phyloP scores from a whole-genome alignment of 2,113 vertebrate species.

The Dascyllus trimaculatus region DNA sequence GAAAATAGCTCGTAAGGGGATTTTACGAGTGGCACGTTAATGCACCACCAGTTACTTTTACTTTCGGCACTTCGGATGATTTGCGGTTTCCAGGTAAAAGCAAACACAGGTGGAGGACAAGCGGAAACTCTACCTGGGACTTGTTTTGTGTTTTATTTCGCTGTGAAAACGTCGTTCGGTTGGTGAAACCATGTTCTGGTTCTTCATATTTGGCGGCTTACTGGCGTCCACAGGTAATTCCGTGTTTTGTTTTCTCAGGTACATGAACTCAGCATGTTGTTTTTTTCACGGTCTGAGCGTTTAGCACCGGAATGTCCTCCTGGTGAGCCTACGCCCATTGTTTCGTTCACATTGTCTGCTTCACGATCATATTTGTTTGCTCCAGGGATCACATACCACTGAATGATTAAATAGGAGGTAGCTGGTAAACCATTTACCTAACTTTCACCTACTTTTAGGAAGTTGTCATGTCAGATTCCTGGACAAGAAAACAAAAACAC shows the following conservation, averaged over 20 bases:
- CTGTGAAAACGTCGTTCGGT: fast-evolving
- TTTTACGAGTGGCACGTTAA: background rate
- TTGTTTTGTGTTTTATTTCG: fast-evolving
- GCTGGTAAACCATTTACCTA: too few species aligned
- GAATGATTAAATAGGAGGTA: too few species aligned
- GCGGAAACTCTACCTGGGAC: fast-evolving
- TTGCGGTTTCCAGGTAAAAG: background rate
- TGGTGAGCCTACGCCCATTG: too few species aligned
- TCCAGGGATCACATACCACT: too few species aligned
- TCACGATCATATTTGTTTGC: too few species aligned
- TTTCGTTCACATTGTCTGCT: too few species aligned
- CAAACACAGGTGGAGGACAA: background rate
- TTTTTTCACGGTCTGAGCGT: background rate
- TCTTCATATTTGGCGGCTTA: slow-evolving; percentile 11
- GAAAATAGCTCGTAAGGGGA: background rate
- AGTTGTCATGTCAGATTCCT: too few species aligned
- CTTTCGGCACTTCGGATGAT: background rate
- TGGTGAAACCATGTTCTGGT: background rate
- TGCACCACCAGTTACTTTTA: background rate
- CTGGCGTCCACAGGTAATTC: slow-evolving; percentile 38
- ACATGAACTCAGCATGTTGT: background rate
- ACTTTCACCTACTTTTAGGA: too few species aligned
- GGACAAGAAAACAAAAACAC: too few species aligned
- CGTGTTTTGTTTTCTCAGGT: background rate
- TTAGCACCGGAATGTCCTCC: too few species aligned